Conservation (phyloP, 1,140 invertebrate genomes). For the Drosophila nikananu region DNA sequence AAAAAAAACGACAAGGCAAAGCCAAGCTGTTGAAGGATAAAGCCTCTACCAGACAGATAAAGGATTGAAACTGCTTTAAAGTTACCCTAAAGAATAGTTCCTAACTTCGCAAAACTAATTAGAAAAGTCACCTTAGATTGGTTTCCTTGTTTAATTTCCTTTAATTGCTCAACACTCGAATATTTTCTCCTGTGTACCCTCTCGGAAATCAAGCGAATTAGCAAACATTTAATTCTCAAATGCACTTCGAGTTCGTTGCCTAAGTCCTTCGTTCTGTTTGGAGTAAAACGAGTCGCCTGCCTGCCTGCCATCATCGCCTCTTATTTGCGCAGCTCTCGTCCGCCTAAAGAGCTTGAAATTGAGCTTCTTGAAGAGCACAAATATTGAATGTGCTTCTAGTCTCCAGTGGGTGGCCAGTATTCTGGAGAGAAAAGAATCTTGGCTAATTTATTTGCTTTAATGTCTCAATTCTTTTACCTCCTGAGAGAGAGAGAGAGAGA, state of each 20-base stretch:
- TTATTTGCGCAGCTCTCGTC: conserved; percentile 34
- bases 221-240: conserved; percentile 76
- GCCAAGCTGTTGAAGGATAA: conserved; percentile 3
- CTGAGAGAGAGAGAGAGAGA: not conserved
- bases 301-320: conserved; percentile 18
- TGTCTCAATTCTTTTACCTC: conserved; percentile 13
- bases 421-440: not conserved
- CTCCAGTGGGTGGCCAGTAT: conserved; percentile 36
- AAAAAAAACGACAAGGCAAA: not conserved
- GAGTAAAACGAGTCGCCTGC: conserved; percentile 17
- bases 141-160: not conserved
- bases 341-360: conserved; percentile 74
- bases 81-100: not conserved
- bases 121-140: not conserved
- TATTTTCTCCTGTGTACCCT: conserved; percentile 35
- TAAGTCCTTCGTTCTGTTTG: conserved; percentile 69
- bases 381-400: conserved; percentile 32
- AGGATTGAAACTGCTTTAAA: not conserved
- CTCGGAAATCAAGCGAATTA: conserved; percentile 72
- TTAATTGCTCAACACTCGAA: conserved; percentile 14
- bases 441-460: conserved; percentile 35
- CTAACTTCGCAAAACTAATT: not conserved
- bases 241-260: conserved; percentile 72
- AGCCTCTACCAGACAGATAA: not conserved
- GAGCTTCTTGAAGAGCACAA: conserved; percentile 50